Percentiles rank a stretch among this genome's conserved stretches.
Evolutionary conservation across 2,113 vertebrate genomes (phyloP).

Genomic region (Ramphastos sulfuratus): DNA sequence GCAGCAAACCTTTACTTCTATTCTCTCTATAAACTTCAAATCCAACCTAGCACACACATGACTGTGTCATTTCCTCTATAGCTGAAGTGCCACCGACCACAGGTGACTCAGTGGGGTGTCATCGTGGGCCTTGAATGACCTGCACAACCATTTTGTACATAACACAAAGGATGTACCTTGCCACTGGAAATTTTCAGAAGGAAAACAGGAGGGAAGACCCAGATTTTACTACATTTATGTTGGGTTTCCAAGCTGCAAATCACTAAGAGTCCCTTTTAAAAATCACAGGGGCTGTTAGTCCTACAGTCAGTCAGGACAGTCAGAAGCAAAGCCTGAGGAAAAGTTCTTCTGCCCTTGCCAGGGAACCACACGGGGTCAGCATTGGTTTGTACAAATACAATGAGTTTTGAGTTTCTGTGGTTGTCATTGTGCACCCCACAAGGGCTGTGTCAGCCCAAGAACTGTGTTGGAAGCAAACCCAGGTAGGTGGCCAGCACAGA

Average conservation of each 20-base stretch:
- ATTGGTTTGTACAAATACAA: background rate
- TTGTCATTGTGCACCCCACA: rapidly evolving
- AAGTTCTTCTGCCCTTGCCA: background rate
- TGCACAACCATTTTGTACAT: background rate
- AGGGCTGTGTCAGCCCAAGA: background rate
- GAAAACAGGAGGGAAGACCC: background rate
- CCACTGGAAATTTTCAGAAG: background rate
- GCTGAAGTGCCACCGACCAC: background rate
- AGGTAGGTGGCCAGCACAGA: background rate
- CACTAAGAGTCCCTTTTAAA: background rate
- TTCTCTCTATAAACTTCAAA: background rate
- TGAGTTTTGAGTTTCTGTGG: background rate
- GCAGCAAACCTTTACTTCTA: background rate
- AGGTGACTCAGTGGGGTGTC: rapidly evolving
- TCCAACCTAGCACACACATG: background rate
- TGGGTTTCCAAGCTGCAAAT: background rate
- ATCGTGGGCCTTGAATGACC: background rate
- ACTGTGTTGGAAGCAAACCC: background rate
- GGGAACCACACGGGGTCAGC: constrained; percentile 35
- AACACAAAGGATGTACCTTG: background rate
- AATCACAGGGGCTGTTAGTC: background rate
- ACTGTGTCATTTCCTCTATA: background rate
- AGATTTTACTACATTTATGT: background rate
- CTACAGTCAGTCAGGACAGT: background rate
- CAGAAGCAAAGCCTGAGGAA: background rate